Percentiles rank a stretch among this genome's conserved stretches.
These are phyloP conservation scores for Larimichthys crocea DNA, from an alignment of 2,113 vertebrate genomes.

Conservation along the genomic window DNA sequence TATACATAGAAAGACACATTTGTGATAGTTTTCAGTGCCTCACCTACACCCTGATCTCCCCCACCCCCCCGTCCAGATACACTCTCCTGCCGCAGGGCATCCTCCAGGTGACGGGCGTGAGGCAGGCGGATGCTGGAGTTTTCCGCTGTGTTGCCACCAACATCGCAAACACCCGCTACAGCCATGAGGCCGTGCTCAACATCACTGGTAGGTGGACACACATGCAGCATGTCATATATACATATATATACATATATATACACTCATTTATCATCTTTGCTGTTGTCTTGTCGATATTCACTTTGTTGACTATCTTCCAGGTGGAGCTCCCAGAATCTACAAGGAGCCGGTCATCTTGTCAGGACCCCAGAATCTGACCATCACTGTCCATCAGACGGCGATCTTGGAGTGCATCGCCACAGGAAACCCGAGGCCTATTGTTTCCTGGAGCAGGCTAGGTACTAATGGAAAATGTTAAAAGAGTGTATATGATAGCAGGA, in stretches of 20 bases:
- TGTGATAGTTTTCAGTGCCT: neutral
- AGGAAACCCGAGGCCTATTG: constrained; percentile 81
- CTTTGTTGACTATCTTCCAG: constrained; percentile 49
- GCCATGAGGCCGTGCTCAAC: constrained; percentile 79
- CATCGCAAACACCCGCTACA: constrained; percentile 81
- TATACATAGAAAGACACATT: neutral
- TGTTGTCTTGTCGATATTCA: neutral
- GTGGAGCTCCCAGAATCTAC: constrained; percentile 71
- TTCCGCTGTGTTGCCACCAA: constrained; percentile 81
- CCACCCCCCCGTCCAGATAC: constrained; percentile 70
- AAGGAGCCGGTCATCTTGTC: constrained; percentile 86
- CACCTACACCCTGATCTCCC: neutral
- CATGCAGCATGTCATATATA: no score
- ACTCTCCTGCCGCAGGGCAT: constrained; percentile 84
- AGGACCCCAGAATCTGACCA: constrained; percentile 86
- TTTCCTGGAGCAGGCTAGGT: constrained; percentile 87
- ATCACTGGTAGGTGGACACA: constrained; percentile 69
- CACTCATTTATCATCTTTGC: no score
- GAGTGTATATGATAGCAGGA: neutral
- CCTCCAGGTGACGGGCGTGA: constrained; percentile 81
- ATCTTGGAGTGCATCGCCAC: constrained; percentile 85
- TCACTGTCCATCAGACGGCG: constrained; percentile 82
- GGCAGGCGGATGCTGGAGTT: constrained; percentile 72
- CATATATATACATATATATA: no score
- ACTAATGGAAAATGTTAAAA: constrained; percentile 3